A percentile compares a stretch with the other conserved stretches of the same genome.
Conservation (phyloP, 2,888 invertebrate genomes). For the Andrena flavipes region DNA sequence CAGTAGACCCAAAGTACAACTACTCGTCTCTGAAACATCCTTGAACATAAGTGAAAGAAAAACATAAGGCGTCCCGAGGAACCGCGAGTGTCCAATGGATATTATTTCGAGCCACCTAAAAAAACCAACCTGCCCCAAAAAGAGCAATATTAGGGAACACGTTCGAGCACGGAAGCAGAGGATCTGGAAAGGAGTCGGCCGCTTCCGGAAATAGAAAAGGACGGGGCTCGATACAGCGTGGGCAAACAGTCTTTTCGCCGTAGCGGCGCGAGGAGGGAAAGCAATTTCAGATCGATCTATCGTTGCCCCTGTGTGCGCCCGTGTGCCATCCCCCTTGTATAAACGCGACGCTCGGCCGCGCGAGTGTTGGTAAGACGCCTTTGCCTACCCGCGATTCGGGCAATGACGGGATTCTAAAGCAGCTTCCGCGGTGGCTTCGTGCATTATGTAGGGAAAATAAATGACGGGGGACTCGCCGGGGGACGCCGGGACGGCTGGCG, state of each 20-base stretch:
- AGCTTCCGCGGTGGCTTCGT: slow-evolving; percentile 58
- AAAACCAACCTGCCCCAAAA: no score
- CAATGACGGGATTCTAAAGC: slow-evolving; percentile 36
- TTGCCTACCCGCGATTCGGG: slow-evolving; percentile 31
- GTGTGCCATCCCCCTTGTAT: neutral
- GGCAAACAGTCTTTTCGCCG: slow-evolving; percentile 20
- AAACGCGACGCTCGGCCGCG: slow-evolving; percentile 3
- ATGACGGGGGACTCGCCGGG: slow-evolving; percentile 69
- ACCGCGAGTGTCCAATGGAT: no score
- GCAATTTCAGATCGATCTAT: slow-evolving; percentile 65
- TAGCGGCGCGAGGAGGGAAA: neutral
- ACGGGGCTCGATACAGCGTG: slow-evolving; percentile 6
- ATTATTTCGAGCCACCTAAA: no score
- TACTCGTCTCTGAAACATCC: no score
- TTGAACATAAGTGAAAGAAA: no score
- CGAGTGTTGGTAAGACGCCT: neutral
- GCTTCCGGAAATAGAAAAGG: slow-evolving; percentile 12
- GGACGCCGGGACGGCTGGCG: slow-evolving; percentile 80
- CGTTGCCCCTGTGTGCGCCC: slow-evolving; percentile 4
- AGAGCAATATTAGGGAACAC: no score
- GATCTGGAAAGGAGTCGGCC: neutral
- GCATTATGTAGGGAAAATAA: slow-evolving; percentile 75
- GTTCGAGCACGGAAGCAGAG: neutral
- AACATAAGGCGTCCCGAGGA: no score
- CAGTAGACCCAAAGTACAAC: no score